Evolutionary conservation across 1,140 invertebrate genomes (phyloP), one percentile per base, ranked within the genome.

Genomic region (Stegodyphus mimosarum): DNA sequence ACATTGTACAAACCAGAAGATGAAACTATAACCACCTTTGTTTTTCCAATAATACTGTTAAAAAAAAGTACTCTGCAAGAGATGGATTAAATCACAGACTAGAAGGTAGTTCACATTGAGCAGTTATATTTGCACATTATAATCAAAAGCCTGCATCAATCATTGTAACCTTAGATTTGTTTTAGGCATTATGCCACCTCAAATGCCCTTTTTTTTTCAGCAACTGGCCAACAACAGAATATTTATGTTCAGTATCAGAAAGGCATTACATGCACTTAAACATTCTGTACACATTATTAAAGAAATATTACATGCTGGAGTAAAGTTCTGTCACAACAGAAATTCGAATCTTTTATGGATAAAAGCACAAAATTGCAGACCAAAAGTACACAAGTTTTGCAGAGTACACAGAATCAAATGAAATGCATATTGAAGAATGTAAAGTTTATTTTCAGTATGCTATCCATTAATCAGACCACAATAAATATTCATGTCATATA

Each of bases 61-160:
- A 77, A 76, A 71, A 84, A 84, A 84, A 69, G 81, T 76, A 76
- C 81, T 84, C 83, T 78, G 83, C 75, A 86, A 78, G 52, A 86
- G 83, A 86, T 86, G 83, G 33, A 13, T 86, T 77, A 78, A 86
- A 86, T 86, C 83, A 86, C 83, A 86, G 83, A 86, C 83, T 86
- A 86, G 83, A 86, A 86, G 83, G 73, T 74, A 77, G 74, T 86
- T 78, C 69, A 78, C 74, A 64, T 86, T 86, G 83, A 86, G 83
- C 83, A 86, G 83, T 70, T 86, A 63, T 84, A 84, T 76, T 75
- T 84, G 83, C 83, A 86, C 83, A 78, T 78, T 69, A 66, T 71
- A 86, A 64, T 86, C 49, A 73, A 78, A 86, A 78, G 74, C 75
- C 75, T 52, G 64, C 18, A 75, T 48, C 11, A 67, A 64, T 49